Conservation (phyloP, 2,113 vertebrate species). For the Entelurus aequoreus region DNA sequence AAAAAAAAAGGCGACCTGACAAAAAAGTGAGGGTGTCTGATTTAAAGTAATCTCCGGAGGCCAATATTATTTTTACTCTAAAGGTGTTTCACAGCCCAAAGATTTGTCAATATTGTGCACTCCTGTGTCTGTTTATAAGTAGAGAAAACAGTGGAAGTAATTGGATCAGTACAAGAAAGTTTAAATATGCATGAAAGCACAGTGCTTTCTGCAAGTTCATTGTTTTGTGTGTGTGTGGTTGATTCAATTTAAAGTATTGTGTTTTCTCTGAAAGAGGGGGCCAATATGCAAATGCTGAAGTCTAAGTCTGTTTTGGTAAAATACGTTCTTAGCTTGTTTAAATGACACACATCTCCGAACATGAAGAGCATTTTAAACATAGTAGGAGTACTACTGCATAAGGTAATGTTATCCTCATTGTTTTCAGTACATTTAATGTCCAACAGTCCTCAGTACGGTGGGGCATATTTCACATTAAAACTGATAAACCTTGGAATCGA, state of each 20-base stretch:
- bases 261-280: slow-evolving; percentile 2
- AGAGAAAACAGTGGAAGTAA: not conserved
- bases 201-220: not conserved
- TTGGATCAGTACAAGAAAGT: not conserved
- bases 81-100: slow-evolving; percentile 21
- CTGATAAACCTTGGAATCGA: too few relatives aligned
- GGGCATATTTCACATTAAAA: too few relatives aligned
- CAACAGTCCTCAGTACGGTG: too few relatives aligned
- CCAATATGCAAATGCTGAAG: not conserved
- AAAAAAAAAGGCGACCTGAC: not conserved
- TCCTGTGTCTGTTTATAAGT: slow-evolving; percentile 16
- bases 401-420: too few relatives aligned
- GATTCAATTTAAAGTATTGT: slow-evolving; percentile 6
- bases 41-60: slow-evolving; percentile 19
- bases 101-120: slow-evolving; percentile 2
- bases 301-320: slow-evolving; percentile 7
- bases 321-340: not conserved
- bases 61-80: slow-evolving; percentile 7
- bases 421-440: too few relatives aligned
- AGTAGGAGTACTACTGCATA: too few relatives aligned
- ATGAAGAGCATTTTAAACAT: too few relatives aligned
- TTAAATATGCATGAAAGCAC: not conserved
- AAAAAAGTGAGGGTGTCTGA: slow-evolving; percentile 12
- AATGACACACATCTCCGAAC: not conserved
- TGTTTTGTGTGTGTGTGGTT: not conserved